Evolutionary conservation across 2,888 invertebrate genomes (phyloP).

Genomic region (Phengaris alcon): DNA sequence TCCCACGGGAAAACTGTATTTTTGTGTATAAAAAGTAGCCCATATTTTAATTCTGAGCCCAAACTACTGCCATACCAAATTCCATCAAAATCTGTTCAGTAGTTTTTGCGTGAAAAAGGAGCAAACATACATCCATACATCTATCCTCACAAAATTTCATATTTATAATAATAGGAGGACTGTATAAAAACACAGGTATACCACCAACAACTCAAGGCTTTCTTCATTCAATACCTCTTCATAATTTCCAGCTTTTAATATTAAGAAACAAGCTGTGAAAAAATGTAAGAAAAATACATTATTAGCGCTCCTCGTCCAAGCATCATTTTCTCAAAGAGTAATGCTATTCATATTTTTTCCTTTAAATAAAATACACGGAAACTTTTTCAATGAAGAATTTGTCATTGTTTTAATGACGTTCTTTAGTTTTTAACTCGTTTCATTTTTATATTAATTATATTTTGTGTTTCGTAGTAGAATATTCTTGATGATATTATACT

Average conservation of each 20-base stretch:
- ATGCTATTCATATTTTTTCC: conserved; percentile 29
- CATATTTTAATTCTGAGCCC: too few species aligned
- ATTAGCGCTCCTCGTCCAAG: conserved; percentile 15
- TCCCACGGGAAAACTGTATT: too few species aligned
- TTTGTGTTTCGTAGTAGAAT: neutral
- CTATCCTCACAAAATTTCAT: too few species aligned
- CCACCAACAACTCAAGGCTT: neutral
- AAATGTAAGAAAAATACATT: conserved; percentile 19
- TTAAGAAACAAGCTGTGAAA: conserved; percentile 19
- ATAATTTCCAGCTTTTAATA: conserved; percentile 23
- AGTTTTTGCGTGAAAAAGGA: too few species aligned
- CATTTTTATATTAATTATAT: neutral
- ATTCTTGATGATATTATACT: too few species aligned
- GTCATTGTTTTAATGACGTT: conserved; percentile 19
- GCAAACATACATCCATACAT: too few species aligned
- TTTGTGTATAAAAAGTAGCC: too few species aligned
- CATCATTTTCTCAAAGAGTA: conserved; percentile 30
- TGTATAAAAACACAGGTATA: neutral
- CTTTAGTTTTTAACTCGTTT: conserved; percentile 4
- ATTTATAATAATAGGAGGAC: too few species aligned
- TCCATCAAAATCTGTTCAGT: too few species aligned
- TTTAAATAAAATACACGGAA: conserved; percentile 26
- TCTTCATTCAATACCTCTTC: neutral
- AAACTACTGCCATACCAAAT: too few species aligned
- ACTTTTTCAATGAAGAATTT: conserved; percentile 21